Conservation (phyloP, 2,888 invertebrate species). For the Dugesia japonica region DNA sequence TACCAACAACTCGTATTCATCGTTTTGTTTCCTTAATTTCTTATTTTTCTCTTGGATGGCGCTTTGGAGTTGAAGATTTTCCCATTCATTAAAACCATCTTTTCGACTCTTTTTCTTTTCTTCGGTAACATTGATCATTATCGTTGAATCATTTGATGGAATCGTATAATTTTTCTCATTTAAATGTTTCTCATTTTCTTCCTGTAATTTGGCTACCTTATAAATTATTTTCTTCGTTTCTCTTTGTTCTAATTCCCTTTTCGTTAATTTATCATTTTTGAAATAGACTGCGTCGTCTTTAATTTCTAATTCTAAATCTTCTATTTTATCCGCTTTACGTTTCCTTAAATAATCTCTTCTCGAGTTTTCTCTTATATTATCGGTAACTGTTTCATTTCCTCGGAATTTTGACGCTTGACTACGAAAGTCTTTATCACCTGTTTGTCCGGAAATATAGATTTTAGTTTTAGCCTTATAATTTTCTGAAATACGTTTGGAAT, state of each 20-base stretch:
- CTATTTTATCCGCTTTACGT: background rate
- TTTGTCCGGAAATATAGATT: background rate
- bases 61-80: background rate
- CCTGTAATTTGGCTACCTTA: background rate
- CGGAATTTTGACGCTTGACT: background rate
- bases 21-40: background rate
- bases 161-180: background rate
- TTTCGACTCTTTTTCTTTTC: background rate
- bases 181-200: background rate
- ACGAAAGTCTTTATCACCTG: background rate
- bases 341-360: background rate
- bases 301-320: background rate
- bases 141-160: background rate
- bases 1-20: background rate
- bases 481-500: background rate
- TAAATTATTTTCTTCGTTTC: background rate
- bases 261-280: background rate
- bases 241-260: background rate
- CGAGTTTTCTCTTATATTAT: background rate
- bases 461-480: background rate
- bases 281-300: background rate
- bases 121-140: background rate
- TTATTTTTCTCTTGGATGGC: background rate
- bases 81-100: background rate
- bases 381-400: background rate